phyloP scores from a whole-genome alignment of 2,797 vertebrate species.

The Pseudochirops corinnae region DNA sequence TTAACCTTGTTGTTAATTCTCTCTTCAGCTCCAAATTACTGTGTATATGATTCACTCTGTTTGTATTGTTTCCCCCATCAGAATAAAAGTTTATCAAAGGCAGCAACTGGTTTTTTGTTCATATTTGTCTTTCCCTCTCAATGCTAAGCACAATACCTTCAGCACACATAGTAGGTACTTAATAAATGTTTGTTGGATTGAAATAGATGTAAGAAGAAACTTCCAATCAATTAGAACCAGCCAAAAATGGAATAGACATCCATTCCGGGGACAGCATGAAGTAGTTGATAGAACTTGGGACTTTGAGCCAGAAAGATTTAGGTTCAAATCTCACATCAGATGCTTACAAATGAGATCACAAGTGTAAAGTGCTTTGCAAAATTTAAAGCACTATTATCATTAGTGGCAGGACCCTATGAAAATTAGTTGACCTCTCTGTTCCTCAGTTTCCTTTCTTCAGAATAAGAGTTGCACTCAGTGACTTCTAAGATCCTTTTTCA shows the following conservation, averaged over 20 bases:
- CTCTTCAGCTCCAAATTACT: neutral
- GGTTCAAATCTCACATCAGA: neutral
- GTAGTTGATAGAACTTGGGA: neutral
- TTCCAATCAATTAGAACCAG: neutral
- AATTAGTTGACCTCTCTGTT: neutral
- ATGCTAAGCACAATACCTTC: neutral
- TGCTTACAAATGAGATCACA: neutral
- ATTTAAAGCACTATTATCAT: neutral
- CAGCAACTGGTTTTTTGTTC: neutral
- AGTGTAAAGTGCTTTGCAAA: neutral
- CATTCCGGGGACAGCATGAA: neutral
- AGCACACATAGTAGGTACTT: neutral
- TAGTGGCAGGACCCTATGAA: neutral
- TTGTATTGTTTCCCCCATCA: neutral
- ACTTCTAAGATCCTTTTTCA: neutral
- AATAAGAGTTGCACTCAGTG: neutral
- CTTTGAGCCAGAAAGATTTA: neutral
- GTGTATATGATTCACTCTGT: neutral
- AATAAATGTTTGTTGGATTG: neutral
- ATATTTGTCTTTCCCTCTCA: neutral
- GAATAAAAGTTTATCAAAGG: neutral
- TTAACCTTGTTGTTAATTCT: neutral
- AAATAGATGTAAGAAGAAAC: neutral
- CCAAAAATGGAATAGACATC: neutral
- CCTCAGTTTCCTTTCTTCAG: neutral